Evolutionary conservation across 2,888 invertebrate genomes (phyloP).

Genomic region (Tachina fera): DNA sequence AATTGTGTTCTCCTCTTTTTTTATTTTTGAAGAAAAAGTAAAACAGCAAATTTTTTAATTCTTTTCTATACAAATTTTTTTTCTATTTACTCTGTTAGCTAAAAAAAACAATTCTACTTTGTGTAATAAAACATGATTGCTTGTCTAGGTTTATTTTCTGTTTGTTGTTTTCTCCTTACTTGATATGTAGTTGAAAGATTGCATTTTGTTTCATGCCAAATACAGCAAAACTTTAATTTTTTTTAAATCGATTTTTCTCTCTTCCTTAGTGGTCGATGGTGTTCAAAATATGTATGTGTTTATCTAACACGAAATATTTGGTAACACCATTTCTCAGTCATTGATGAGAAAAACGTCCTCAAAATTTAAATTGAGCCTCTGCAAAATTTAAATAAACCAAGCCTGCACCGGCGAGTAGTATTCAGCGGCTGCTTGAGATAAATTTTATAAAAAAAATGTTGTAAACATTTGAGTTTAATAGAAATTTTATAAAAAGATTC

Average conservation of each 20-base stretch:
- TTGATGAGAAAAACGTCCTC: background rate
- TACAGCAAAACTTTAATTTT: constrained; percentile 47
- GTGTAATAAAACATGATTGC: constrained; percentile 65
- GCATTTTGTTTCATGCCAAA: constrained; percentile 63
- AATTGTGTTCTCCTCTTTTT: constrained; percentile 29
- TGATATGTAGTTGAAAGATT: constrained; percentile 60
- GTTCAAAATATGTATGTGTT: background rate
- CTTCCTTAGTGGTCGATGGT: background rate
- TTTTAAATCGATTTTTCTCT: constrained; percentile 29
- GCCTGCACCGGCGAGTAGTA: no score
- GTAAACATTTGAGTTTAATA: no score
- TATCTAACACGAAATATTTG: constrained; percentile 1
- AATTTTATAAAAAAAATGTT: no score
- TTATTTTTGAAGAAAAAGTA: constrained; percentile 36
- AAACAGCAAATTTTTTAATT: constrained; percentile 21
- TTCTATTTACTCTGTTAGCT: constrained; percentile 14
- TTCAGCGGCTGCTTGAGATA: no score
- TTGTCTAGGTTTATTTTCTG: constrained; percentile 66
- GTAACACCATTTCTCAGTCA: constrained; percentile 18
- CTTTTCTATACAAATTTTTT: background rate
- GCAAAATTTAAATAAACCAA: no score
- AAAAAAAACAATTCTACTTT: constrained; percentile 49
- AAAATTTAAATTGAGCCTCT: no score
- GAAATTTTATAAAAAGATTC: no score
- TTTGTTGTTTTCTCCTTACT: constrained; percentile 56